Base-by-base conservation (phyloP, 2,888 invertebrate genomes). In the Drosophila flavopinicola region DNA sequence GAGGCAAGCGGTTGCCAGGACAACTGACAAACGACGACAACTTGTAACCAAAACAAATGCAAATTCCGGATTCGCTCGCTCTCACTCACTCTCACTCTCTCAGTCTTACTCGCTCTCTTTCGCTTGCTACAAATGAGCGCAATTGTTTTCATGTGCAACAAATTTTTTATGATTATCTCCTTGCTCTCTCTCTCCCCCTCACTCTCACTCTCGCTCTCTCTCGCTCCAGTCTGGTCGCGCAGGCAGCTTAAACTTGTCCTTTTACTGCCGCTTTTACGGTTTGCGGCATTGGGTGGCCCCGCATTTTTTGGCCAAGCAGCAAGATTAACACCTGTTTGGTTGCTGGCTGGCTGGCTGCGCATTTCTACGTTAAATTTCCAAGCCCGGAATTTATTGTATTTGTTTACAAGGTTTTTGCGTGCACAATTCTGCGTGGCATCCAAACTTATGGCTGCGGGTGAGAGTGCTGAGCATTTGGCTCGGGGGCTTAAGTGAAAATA, bases 241-340 rank as follows among this genome's bases (percentile, higher is more conserved):
- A 66, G 56, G 51, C 73, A 76, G 80, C 80, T 77, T 84, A 84
- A 77, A 66, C 49, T 84, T 77, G 66, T 63, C 53, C 37, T 48
- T 75, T 57, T 61, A 38, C 9, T 29, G 66, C 61, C 44, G 64
- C 66, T 61, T 57, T 52, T n/a, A n/a, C n/a, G n/a, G 54, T 56
- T 63, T 66, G 69, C 35, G 61, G 75, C 67, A 42, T 54, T 42
- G 49, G 15, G 11, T 5, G 33, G 15, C 7, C 33, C 2, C 20
- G 23, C 23, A n/a, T 23, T 64, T 69, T 74, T 68, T 68, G 53
- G 53, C 48, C 52, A 63, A 67, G 83, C 57, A 75, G 78, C 57
- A 75, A 85, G 78, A 85, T 86, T 87, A 88, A 83, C 88, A 86
- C 88, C 86, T 86, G 88, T 78, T 87, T 76, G 79, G n/a, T n/a